Evolutionary conservation across 2,888 invertebrate genomes (phyloP), one percentile per base, ranked within the genome.

Genomic region (Laspeyria flexula): DNA sequence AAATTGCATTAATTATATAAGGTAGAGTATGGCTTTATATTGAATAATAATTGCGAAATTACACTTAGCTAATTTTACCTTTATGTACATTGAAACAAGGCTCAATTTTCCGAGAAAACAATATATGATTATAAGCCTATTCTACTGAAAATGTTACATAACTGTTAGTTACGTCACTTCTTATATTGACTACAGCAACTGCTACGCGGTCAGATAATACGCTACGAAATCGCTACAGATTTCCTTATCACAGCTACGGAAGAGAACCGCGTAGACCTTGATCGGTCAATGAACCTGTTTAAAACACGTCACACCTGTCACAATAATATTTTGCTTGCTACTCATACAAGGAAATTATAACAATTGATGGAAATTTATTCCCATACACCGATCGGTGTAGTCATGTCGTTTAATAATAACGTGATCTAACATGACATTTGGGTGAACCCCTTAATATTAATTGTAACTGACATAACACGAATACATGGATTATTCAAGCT

Each of bases 321-420:
- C 13, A 9, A 23, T 9, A 15, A 30, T 15, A 23, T 31, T 31
- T 15, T 4, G 37, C 15, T 37, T 21, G 38, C 44, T 6, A 27
- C 15, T 38, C 44, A 45, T 39, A 39, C 39, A 18, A 45, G 45
- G 45, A 45, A 45, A 45, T 12, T 29, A 31, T 23, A 23, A 9
- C 18, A 12, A 13, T 23, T 34, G 18, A 34, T 34, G 34, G 16
- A 34, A 34, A 15, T 34, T 34, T 16, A 16, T 16, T 16, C 10
- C n/a, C 4, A 9, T 7, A 11, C n/a, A n/a, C n/a, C n/a, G n/a
- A n/a, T 31, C 31, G 21, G 31, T 31, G 30, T 33, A 31, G 15
- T 18, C 45, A 16, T 39, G 31, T 23, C 23, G 16, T 21, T 23
- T 37, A 21, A 23, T 15, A 39, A 38, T 31, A 33, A 15, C 12